Percentiles rank a stretch among this genome's conserved stretches.
Evolutionary conservation across 2,888 invertebrate species (phyloP).

Genomic region (Zonitis immaculata): DNA sequence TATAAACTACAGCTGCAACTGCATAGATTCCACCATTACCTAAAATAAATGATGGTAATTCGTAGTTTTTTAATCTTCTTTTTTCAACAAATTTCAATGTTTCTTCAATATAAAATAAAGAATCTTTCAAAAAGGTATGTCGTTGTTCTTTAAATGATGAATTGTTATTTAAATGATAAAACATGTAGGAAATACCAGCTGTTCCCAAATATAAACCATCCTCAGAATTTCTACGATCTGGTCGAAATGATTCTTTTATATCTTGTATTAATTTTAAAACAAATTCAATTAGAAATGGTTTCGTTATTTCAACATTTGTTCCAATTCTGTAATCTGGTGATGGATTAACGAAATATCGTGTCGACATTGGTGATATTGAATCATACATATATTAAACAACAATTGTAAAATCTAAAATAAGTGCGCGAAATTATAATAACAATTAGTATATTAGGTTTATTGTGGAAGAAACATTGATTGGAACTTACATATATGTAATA

Average conservation of each 20-base stretch:
- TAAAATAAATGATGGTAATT: conserved; percentile 68
- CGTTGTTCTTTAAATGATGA: conserved; percentile 50
- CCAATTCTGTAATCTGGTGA: conserved; percentile 26
- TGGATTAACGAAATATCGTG: conserved; percentile 31
- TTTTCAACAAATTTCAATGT: conserved; percentile 54
- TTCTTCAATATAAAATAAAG: conserved; percentile 59
- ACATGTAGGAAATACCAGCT: conserved; percentile 72
- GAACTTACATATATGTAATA: too few species aligned
- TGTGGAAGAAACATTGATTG: too few species aligned
- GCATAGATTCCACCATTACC: conserved; percentile 76
- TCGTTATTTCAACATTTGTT: conserved; percentile 19
- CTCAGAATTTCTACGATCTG: conserved; percentile 44
- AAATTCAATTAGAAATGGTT: conserved; percentile 7
- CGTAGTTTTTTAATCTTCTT: conserved; percentile 50
- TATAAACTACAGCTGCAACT: conserved; percentile 61
- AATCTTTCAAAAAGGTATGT: conserved; percentile 54
- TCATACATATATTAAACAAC: too few species aligned
- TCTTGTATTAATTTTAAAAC: conserved; percentile 25
- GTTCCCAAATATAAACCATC: conserved; percentile 68
- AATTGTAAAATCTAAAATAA: conserved; percentile 3
- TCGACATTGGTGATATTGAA: conserved; percentile 6
- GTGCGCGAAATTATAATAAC: conserved; percentile 11
- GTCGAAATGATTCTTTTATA: conserved; percentile 40
- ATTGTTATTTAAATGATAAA: conserved; percentile 62
- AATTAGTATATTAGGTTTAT: too few species aligned